These are phyloP conservation scores for Monopis laevigella DNA, from an alignment of 2,888 invertebrate genomes.

Conservation along the genomic window DNA sequence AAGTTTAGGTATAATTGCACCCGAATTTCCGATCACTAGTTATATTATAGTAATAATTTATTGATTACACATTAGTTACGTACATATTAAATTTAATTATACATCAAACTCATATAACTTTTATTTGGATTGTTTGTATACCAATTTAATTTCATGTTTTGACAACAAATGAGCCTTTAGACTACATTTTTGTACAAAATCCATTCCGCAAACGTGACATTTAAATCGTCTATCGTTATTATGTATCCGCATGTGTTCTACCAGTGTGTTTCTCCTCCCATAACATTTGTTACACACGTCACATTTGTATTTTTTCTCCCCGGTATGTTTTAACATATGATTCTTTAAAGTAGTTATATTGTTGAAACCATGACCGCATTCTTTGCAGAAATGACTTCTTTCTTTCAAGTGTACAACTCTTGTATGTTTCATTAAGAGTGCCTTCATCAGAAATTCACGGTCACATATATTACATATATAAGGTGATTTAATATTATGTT, in stretches of 20 bases:
- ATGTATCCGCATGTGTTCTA: constrained; percentile 53
- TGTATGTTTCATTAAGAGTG: constrained; percentile 46
- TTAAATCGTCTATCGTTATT: constrained; percentile 52
- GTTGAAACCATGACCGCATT: constrained; percentile 51
- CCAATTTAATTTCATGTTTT: constrained; percentile 33
- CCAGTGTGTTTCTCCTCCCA: constrained; percentile 47
- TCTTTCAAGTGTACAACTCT: constrained; percentile 56
- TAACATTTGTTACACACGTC: constrained; percentile 42
- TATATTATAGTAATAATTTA: no score
- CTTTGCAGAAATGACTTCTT: constrained; percentile 44
- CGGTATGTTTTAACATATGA: constrained; percentile 53
- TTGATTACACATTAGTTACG: no score
- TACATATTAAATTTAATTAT: no score
- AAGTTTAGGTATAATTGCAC: no score
- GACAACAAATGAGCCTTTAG: constrained; percentile 53
- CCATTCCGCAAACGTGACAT: constrained; percentile 40
- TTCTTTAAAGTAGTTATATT: constrained; percentile 48
- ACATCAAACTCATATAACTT: no score
- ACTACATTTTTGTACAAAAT: constrained; percentile 53
- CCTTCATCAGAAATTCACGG: constrained; percentile 46
- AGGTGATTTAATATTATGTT: constrained; percentile 42
- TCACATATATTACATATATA: constrained; percentile 56
- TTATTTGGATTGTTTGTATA: no score
- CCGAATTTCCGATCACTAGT: no score
- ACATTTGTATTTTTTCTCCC: constrained; percentile 46